These are phyloP conservation scores for Loriculus beryllinus DNA, from an alignment of 2,797 vertebrate species.

Conservation along the genomic window DNA sequence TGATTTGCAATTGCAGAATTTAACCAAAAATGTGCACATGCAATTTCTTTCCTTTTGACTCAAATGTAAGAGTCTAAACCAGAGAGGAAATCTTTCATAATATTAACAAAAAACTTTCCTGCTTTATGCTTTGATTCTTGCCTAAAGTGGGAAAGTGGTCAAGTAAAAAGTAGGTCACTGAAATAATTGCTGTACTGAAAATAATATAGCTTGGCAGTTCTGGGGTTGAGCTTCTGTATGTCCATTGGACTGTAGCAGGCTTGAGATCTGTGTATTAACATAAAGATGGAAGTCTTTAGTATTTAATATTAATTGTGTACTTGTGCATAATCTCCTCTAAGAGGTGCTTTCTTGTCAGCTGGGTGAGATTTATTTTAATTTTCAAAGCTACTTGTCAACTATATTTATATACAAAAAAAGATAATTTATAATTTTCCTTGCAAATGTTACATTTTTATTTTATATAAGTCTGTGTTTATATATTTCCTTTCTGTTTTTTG, in stretches of 20 bases:
- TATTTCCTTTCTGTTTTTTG: not conserved
- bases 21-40: not conserved
- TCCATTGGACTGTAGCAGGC: constrained; percentile 36
- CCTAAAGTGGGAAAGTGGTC: constrained; percentile 52
- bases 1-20: not conserved
- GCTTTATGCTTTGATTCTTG: constrained; percentile 52
- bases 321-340: constrained; percentile 20
- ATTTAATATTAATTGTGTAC: constrained; percentile 7
- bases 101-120: constrained; percentile 35
- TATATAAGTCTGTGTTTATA: not conserved
- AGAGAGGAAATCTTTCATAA: not conserved
- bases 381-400: not conserved
- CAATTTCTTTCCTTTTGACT: not conserved
- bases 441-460: not conserved
- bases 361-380: not conserved
- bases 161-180: constrained; percentile 76
- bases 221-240: constrained; percentile 56
- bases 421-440: not conserved
- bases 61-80: not conserved
- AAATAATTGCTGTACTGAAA: constrained; percentile 72
- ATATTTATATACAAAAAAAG: not conserved
- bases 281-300: constrained; percentile 41
- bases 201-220: constrained; percentile 74
- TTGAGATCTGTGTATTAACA: constrained; percentile 24
- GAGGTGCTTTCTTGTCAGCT: constrained; percentile 12